Conservation (phyloP, 1,140 invertebrate genomes). For the Pogonomyrmex californicus region DNA sequence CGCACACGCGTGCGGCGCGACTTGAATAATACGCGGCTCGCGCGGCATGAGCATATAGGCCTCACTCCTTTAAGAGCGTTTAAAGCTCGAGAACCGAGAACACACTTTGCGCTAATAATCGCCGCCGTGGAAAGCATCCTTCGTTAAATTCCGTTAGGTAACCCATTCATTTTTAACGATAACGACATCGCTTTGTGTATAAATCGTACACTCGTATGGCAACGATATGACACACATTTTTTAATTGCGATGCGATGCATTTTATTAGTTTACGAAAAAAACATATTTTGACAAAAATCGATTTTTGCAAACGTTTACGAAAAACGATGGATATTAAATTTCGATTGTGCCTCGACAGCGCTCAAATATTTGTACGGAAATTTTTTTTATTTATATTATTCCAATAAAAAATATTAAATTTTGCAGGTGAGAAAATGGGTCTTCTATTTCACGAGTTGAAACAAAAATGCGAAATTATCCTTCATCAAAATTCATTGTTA, state of each 20-base stretch:
- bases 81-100: conserved; percentile 62
- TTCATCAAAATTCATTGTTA: not conserved
- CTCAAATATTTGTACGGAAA: not conserved
- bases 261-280: not conserved
- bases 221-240: not conserved
- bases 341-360: not conserved
- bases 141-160: conserved; percentile 42
- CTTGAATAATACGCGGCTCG: conserved; percentile 71
- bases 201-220: not conserved
- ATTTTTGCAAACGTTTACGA: not conserved
- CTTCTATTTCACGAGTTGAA: not conserved
- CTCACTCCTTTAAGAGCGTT: conserved; percentile 70
- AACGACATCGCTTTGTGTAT: not conserved
- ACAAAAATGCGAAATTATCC: not conserved
- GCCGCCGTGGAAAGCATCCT: conserved; percentile 20
- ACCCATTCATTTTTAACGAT: conserved; percentile 30
- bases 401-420: not conserved
- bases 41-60: conserved; percentile 59
- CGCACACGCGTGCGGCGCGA: conserved; percentile 66
- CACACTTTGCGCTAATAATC: conserved; percentile 59
- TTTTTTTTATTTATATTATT: not conserved
- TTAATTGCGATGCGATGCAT: not conserved
- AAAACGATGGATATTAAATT: not conserved
- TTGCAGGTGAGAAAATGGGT: not conserved
- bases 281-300: not conserved